These are phyloP conservation scores for Bradypodion pumilum DNA, from an alignment of 2,797 vertebrate species.

Conservation along the genomic window DNA sequence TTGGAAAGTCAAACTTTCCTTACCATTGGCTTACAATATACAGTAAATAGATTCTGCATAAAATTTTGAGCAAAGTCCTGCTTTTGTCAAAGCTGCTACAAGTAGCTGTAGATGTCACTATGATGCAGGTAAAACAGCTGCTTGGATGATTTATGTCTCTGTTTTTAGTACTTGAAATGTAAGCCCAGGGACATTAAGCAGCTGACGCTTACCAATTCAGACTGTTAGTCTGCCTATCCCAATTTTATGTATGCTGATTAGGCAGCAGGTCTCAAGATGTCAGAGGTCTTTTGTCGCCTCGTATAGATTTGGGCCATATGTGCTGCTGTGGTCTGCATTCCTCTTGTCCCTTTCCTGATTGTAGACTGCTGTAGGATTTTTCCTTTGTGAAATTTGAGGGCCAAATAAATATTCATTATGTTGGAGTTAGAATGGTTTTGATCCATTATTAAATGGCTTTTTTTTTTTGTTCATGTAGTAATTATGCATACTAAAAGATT, in stretches of 20 bases:
- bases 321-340: not conserved
- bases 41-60: not conserved
- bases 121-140: not conserved
- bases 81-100: not conserved
- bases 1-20: not conserved
- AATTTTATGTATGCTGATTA: no score
- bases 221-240: not conserved
- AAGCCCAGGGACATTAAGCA: not conserved
- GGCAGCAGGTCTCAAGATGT: no score
- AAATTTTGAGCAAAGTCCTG: not conserved
- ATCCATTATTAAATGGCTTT: conserved; percentile 16
- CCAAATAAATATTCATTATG: conserved; percentile 12
- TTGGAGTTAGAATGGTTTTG: conserved; percentile 1
- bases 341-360: not conserved
- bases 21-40: not conserved
- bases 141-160: not conserved
- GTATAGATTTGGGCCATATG: not conserved
- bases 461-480: conserved; percentile 16
- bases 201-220: not conserved
- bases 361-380: not conserved
- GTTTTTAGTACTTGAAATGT: not conserved
- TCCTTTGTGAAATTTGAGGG: not conserved
- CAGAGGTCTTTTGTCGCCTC: no score
- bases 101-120: not conserved
- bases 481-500: conserved; percentile 19